Percentiles rank a stretch among this genome's conserved stretches.
These are phyloP conservation scores for Mionectes olivaceus DNA, from an alignment of 2,797 vertebrate genomes.

Conservation along the genomic window DNA sequence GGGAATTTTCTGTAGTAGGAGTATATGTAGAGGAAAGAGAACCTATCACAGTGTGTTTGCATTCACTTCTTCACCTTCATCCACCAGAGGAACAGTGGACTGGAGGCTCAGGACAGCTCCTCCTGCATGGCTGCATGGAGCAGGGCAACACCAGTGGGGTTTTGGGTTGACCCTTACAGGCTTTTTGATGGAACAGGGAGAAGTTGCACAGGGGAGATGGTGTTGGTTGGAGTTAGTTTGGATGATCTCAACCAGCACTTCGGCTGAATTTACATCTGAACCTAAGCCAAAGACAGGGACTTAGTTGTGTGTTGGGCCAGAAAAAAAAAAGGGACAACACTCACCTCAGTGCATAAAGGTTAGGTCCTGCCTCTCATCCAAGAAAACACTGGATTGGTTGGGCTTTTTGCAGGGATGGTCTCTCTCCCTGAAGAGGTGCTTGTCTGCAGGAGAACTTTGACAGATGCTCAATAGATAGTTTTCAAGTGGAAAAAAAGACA, in stretches of 20 bases:
- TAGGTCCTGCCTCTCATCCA: background rate
- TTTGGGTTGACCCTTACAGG: background rate
- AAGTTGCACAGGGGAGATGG: rapidly evolving
- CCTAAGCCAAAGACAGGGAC: background rate
- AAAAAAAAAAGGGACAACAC: background rate
- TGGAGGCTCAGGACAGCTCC: background rate
- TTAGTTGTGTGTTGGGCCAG: background rate
- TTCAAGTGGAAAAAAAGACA: background rate
- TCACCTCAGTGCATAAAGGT: background rate
- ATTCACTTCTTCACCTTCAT: background rate
- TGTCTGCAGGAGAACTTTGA: background rate
- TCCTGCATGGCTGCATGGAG: background rate
- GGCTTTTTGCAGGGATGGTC: background rate
- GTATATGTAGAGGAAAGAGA: background rate
- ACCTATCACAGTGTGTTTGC: rapidly evolving
- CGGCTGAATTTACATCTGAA: background rate
- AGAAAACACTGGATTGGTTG: background rate
- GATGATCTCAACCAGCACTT: background rate
- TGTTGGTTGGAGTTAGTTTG: background rate
- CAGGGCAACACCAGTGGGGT: rapidly evolving
- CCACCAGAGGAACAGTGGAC: background rate
- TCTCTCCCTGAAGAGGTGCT: background rate
- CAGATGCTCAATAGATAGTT: background rate
- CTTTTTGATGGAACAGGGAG: background rate
- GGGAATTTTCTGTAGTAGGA: background rate